These are phyloP conservation scores for Tineola bisselliella DNA, from an alignment of 2,888 invertebrate species.

Conservation along the genomic window DNA sequence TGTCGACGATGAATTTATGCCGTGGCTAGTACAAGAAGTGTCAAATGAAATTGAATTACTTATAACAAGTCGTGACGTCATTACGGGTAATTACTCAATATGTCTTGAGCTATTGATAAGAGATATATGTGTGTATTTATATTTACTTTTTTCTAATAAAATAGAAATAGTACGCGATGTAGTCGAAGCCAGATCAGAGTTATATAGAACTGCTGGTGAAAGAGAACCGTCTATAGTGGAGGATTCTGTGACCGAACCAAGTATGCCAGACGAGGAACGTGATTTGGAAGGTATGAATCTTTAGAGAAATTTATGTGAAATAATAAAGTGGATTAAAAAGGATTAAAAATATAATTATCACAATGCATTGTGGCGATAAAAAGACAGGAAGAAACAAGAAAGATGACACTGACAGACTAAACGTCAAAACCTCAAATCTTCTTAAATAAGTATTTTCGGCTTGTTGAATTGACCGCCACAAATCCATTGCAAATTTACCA, in stretches of 20 bases:
- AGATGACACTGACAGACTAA: too few relatives aligned
- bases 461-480: too few relatives aligned
- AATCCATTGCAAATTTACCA: too few relatives aligned
- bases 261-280: conserved; percentile 24
- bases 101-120: background rate
- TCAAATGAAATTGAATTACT: conserved; percentile 82
- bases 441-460: too few relatives aligned
- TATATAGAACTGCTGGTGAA: conserved; percentile 58
- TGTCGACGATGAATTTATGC: conserved; percentile 83
- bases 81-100: conserved; percentile 69
- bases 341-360: too few relatives aligned
- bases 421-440: too few relatives aligned
- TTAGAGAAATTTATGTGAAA: too few relatives aligned
- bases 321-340: too few relatives aligned
- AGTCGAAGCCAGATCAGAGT: conserved; percentile 76
- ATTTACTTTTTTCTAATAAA: conserved; percentile 14
- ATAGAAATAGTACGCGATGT: conserved; percentile 82
- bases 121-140: background rate
- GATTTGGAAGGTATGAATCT: conserved; percentile 15
- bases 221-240: conserved; percentile 24
- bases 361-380: too few relatives aligned
- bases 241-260: conserved; percentile 33
- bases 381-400: too few relatives aligned
- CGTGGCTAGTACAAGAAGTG: conserved; percentile 87
- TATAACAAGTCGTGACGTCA: conserved; percentile 81